These are phyloP conservation scores for Onychorhynchus coronatus DNA, from an alignment of 2,113 vertebrate genomes.

Conservation along the genomic window DNA sequence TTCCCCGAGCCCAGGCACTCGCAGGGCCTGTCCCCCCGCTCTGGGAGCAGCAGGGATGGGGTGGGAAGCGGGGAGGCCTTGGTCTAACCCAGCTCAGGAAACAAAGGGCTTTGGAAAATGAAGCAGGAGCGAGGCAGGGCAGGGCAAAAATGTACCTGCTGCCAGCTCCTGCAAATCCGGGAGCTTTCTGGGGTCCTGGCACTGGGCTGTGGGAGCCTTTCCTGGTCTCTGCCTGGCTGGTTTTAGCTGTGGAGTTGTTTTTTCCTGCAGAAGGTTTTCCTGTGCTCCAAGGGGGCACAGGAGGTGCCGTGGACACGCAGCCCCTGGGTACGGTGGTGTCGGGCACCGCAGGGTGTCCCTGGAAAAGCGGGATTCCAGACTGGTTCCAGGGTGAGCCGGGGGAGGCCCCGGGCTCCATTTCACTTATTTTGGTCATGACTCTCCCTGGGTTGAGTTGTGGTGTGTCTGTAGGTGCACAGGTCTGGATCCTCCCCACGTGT, in stretches of 20 bases:
- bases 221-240: background rate
- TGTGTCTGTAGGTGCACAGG: background rate
- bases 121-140: background rate
- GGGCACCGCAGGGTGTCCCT: background rate
- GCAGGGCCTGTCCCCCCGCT: background rate
- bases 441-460: background rate
- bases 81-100: background rate
- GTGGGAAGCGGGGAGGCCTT: background rate
- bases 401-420: background rate
- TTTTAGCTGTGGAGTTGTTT: background rate
- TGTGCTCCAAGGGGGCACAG: background rate
- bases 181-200: background rate
- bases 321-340: accelerated
- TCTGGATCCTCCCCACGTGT: background rate
- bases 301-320: accelerated
- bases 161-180: background rate
- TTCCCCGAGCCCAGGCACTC: conserved; percentile 40
- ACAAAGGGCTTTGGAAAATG: background rate
- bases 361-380: accelerated
- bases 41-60: background rate
- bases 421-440: background rate
- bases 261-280: background rate
- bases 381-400: background rate
- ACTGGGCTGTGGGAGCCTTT: background rate
- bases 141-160: background rate